Evolutionary conservation across 2,888 invertebrate species (phyloP).

Genomic region (Diabrotica balteata): DNA sequence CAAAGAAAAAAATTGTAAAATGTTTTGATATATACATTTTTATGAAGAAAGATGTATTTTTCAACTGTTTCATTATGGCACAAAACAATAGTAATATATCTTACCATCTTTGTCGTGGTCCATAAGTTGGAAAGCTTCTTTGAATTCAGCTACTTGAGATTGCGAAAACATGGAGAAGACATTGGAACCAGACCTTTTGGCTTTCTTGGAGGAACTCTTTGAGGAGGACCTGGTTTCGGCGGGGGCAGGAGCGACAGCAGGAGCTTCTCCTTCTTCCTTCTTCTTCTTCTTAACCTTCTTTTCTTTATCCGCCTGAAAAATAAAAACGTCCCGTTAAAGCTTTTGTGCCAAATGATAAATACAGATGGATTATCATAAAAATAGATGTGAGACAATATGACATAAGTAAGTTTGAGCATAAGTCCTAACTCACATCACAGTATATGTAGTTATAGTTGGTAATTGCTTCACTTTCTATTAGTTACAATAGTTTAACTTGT

Average conservation of each 20-base stretch:
- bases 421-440: too few species aligned
- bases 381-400: too few species aligned
- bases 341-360: too few species aligned
- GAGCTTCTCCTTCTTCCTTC: slow-evolving; percentile 71
- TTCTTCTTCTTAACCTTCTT: slow-evolving; percentile 91
- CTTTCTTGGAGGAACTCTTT: slow-evolving; percentile 81
- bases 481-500: too few species aligned
- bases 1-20: too few species aligned
- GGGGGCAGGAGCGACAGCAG: slow-evolving; percentile 73
- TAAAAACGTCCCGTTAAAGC: neutral
- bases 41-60: neutral
- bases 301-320: slow-evolving; percentile 85
- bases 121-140: slow-evolving; percentile 94
- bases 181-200: slow-evolving; percentile 91
- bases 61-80: too few species aligned
- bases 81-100: neutral
- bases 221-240: slow-evolving; percentile 78
- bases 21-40: neutral
- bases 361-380: neutral
- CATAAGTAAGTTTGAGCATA: too few species aligned
- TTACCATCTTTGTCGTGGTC: slow-evolving; percentile 87
- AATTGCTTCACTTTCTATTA: too few species aligned
- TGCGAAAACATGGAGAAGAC: slow-evolving; percentile 98
- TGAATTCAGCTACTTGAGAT: slow-evolving; percentile 90
- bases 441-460: too few species aligned